A percentile compares a stretch with the other conserved stretches of the same genome.
phyloP scores from a whole-genome alignment of 1,140 invertebrate genomes.

The Sitophilus oryzae region DNA sequence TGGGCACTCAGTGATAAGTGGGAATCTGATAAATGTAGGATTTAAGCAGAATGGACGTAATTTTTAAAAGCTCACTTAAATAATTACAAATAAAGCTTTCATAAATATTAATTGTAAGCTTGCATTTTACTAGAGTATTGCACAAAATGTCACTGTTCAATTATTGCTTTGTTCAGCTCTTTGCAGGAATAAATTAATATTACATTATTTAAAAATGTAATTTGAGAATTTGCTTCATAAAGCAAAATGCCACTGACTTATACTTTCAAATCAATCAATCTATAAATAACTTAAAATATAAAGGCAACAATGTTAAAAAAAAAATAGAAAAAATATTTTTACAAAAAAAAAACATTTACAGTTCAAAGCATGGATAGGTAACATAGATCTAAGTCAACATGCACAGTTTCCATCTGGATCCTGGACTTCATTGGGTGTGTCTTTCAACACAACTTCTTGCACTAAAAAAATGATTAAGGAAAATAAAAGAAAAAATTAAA shows the following conservation, averaged over 20 bases:
- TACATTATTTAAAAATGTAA: constrained; percentile 2
- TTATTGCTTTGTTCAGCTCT: constrained; percentile 21
- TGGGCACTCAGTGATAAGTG: constrained; percentile 4
- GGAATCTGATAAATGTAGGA: not conserved
- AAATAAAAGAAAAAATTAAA: constrained; percentile 40
- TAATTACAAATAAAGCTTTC: no score
- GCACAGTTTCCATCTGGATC: constrained; percentile 86
- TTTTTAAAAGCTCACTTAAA: no score
- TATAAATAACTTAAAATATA: constrained; percentile 7
- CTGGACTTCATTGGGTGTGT: constrained; percentile 86
- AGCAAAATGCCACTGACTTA: constrained; percentile 1
- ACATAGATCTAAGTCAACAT: constrained; percentile 55
- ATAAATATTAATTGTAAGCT: constrained; percentile 6
- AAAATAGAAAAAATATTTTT: constrained; percentile 11
- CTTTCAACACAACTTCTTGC: constrained; percentile 97
- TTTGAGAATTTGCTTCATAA: not conserved
- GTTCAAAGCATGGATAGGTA: constrained; percentile 14
- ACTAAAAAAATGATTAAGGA: constrained; percentile 57
- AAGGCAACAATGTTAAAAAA: constrained; percentile 21
- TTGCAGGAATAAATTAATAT: constrained; percentile 3
- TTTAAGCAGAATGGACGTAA: constrained; percentile 4
- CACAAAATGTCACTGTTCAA: constrained; percentile 18
- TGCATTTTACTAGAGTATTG: constrained; percentile 16
- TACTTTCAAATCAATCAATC: not conserved
- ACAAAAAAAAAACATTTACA: constrained; percentile 22